Evolutionary conservation across 1,140 invertebrate species (phyloP), one percentile per base, ranked within the genome.

Genomic region (Drosophila ficusphila): DNA sequence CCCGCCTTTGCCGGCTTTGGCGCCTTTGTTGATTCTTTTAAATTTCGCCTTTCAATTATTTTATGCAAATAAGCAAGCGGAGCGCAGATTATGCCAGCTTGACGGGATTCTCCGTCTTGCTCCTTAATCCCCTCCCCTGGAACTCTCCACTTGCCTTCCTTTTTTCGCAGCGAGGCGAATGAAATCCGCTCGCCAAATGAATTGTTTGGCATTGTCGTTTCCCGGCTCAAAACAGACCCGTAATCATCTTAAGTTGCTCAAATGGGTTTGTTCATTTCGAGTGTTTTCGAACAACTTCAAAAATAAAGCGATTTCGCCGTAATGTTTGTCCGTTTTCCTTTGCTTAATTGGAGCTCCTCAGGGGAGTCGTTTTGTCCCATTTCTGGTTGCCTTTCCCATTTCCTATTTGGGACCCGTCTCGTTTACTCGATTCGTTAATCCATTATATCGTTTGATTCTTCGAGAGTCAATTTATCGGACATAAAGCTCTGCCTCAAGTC

Each of bases 11-110:
- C 21, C 60, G 54, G 44, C 53, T 56, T 77, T 56, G 61, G 11
- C 68, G 77, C 65, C 70, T 86, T 86, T 86, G 81, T 86, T 86
- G 81, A 88, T 86, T 86, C 77, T 86, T 85, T 85, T 76, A 86
- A 85, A 85, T 86, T 88, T 86, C 82, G 83, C 78, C 82, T 88
- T 88, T 88, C 82, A 88, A 88, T 88, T 88, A 88, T 88, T 88
- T 88, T 88, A 88, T 88, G 82, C 82, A 88, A 88, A 88, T 88
- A 88, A 89, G 83, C 83, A 81, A 85, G 54, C 68, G 61, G 61
- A 82, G 78, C 75, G 60, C 70, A 88, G 82, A 88, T 88, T 88
- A 88, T 89, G 83, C 82, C 82, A 89, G 83, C 82, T 88, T 88
- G 77, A 88, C 82, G 74, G 75, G 76, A 82, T 85, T 72, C 57